Evolutionary conservation across 2,888 invertebrate genomes (phyloP).

Genomic region (Frankliniella fusca): DNA sequence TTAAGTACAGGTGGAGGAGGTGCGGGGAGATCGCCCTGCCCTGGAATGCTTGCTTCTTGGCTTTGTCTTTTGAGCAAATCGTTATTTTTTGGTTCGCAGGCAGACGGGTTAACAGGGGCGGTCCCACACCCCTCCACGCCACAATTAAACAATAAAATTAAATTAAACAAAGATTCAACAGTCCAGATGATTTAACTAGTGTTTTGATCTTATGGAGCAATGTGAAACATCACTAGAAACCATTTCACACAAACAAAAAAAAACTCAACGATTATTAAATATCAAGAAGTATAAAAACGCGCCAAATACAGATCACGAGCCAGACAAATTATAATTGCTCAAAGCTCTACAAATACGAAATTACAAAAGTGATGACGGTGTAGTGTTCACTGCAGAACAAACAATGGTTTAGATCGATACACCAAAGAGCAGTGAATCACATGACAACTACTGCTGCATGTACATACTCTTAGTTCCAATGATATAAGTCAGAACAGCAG

Average conservation of each 20-base stretch:
- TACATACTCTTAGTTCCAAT: neutral
- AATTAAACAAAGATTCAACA: constrained; percentile 20
- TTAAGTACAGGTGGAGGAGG: neutral
- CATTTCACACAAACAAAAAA: constrained; percentile 12
- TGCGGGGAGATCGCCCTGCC: neutral
- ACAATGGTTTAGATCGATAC: neutral
- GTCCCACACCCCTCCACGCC: constrained; percentile 3
- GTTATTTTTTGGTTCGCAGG: constrained; percentile 17
- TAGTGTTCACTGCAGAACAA: constrained; percentile 6
- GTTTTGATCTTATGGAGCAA: constrained; percentile 21
- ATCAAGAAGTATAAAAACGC: constrained; percentile 21
- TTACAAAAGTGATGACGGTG: constrained; percentile 24
- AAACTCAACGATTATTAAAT: constrained; percentile 21
- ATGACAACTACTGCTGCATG: constrained; percentile 6
- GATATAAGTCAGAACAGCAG: constrained; percentile 19
- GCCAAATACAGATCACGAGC: constrained; percentile 23
- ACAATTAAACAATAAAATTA: constrained; percentile 21
- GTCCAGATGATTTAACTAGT: constrained; percentile 24
- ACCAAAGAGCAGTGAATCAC: constrained; percentile 23
- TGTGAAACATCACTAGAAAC: constrained; percentile 24
- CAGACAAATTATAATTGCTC: constrained; percentile 20
- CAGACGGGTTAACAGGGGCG: neutral
- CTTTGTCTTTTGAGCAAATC: constrained; percentile 24
- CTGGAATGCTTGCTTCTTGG: constrained; percentile 11
- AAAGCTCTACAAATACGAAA: constrained; percentile 24